Percentiles rank a stretch among this genome's conserved stretches.
phyloP scores from a whole-genome alignment of 2,888 invertebrate genomes.

The Ditula angustiorana region DNA sequence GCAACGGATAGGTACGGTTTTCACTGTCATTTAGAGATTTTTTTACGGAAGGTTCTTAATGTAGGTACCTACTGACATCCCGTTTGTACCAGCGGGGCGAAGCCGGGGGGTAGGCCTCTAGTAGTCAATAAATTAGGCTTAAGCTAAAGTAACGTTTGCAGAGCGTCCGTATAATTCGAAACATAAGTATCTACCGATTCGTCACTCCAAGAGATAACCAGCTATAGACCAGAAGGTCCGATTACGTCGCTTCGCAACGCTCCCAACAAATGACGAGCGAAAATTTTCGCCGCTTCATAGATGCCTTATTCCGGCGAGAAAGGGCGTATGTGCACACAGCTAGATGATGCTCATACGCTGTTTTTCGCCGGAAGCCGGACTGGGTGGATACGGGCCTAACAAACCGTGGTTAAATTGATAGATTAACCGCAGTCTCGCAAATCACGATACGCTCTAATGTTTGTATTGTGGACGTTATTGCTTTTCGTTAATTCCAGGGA shows the following conservation, averaged over 20 bases:
- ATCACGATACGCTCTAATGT: constrained; percentile 61
- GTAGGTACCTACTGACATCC: no score
- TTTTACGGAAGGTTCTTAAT: no score
- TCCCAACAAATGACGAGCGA: constrained; percentile 71
- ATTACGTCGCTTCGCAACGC: constrained; percentile 49
- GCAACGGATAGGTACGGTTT: no score
- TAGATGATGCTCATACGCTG: background rate
- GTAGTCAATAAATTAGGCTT: no score
- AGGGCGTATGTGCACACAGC: background rate
- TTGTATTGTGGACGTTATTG: constrained; percentile 52
- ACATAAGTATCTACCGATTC: constrained; percentile 10
- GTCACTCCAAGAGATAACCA: constrained; percentile 25
- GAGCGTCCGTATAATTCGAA: background rate
- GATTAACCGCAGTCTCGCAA: constrained; percentile 74
- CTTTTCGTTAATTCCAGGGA: constrained; percentile 40
- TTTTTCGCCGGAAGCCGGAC: background rate
- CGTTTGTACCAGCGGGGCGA: no score
- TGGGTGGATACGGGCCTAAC: constrained; percentile 62
- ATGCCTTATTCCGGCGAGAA: constrained; percentile 35
- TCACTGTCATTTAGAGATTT: no score
- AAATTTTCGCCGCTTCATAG: constrained; percentile 67
- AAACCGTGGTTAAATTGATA: constrained; percentile 81
- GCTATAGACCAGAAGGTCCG: constrained; percentile 40
- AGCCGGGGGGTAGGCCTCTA: no score
- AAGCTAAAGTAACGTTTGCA: background rate